These are phyloP conservation scores for Campoletis sonorensis DNA, from an alignment of 1,140 invertebrate genomes.

Conservation along the genomic window DNA sequence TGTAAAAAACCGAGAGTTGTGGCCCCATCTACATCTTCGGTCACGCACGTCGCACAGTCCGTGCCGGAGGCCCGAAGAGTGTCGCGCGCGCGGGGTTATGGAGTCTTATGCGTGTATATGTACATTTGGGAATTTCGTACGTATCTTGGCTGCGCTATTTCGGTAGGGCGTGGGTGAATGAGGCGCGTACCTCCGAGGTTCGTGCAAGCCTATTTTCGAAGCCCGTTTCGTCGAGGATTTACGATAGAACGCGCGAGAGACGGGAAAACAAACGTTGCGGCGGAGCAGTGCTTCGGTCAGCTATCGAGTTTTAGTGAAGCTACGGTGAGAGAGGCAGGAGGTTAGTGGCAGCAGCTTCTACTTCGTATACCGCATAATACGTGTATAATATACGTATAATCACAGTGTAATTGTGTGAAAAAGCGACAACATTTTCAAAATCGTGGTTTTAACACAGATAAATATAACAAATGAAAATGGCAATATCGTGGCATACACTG, in stretches of 20 bases:
- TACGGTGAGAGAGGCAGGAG: slow-evolving; percentile 38
- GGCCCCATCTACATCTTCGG: slow-evolving; percentile 33
- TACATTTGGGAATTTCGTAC: slow-evolving; percentile 60
- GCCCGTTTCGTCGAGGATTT: slow-evolving; percentile 49
- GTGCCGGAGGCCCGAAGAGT: slow-evolving; percentile 48
- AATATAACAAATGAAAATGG: no score
- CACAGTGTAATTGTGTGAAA: neutral
- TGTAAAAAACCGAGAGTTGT: slow-evolving; percentile 1
- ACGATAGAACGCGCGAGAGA: slow-evolving; percentile 46
- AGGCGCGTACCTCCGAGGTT: slow-evolving; percentile 52
- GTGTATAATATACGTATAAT: slow-evolving; percentile 13
- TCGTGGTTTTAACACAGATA: no score
- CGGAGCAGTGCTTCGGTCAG: neutral
- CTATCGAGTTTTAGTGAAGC: slow-evolving; percentile 17
- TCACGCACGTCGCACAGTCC: slow-evolving; percentile 29
- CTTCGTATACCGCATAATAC: neutral
- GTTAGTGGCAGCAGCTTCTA: slow-evolving; percentile 56
- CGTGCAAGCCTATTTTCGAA: slow-evolving; percentile 46
- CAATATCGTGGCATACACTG: no score
- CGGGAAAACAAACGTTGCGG: neutral
- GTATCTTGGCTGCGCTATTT: slow-evolving; percentile 61
- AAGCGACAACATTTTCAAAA: neutral
- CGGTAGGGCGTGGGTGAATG: slow-evolving; percentile 69
- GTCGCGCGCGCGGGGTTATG: slow-evolving; percentile 50
- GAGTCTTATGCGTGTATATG: slow-evolving; percentile 50